Base-by-base conservation (phyloP, 2,113 vertebrate genomes). In the Piaya cayana region DNA sequence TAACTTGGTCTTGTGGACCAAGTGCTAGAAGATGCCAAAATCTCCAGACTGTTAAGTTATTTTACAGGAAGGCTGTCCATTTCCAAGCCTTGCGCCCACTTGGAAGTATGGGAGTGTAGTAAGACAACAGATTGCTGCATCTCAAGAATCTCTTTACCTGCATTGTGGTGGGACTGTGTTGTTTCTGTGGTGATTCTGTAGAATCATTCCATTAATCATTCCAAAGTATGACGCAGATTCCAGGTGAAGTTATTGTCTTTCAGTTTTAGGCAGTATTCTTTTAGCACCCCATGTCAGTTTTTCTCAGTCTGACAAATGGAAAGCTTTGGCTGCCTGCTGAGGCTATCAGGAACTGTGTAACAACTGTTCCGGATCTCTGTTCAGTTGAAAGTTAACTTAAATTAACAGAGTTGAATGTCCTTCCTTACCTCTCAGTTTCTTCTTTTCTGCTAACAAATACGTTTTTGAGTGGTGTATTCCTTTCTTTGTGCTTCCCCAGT, bases 51-150 rank as follows among this genome's bases (percentile, higher is more conserved):
- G 30, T 23, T 21, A 39, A 19, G 21, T 36, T 23, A 23, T 15
- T 0, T 1, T 74, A 2, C 5, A 11, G 62, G 36, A 70, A 67
- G 22, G 34, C 42, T 47, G 71, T 16, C 21, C 2, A 0, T 29
- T 75, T 26, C 25, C 3, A 42, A 47, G 58, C 15, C 26, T 50
- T 10, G 3, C n/a, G 36, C 12, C 15, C 8, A 0, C 55, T 34
- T 26, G 34, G 30, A 82, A 52, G 27, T 20, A 3, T 7, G 15
- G 18, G 32, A 2, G 0, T 27, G 45, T 15, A 5, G 2, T 55
- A 7, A 34, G 42, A 45, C 45, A 30, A 5, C 25, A 11, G 20
- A 21, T 42, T 64, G 15, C 22, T 17, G 52, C 5, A 1, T 37
- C 19, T 52, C 2, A 15, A 67, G 47, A 70, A 36, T 21, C 76